Evolutionary conservation across 2,113 vertebrate genomes (phyloP), one percentile per base, ranked within the genome.

Genomic region (Heteronetta atricapilla): DNA sequence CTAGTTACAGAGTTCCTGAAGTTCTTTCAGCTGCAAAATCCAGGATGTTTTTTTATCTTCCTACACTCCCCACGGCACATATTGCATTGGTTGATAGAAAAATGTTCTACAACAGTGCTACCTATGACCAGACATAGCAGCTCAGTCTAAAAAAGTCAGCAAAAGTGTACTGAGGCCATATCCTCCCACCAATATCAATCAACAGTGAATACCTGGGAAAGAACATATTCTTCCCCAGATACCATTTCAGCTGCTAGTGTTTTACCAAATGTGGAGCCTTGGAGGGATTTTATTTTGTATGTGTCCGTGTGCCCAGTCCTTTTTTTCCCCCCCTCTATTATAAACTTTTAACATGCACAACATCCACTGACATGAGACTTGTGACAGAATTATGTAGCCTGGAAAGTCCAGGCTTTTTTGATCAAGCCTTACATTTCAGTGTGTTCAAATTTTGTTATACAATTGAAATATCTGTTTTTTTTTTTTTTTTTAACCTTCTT

Each of bases 401-500:
- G 2, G 44, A 79, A 70, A 59, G 29, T 22, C 20, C 46, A 22
- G 46, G 46, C n/a, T 86, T 90, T 46, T 8, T 50, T 58, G 42
- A 46, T 56, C 29, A 52, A 40, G 10, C 46, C 28, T 60, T 23
- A 60, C 63, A 38, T 52, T 87, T 75, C 36, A 82, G n/a, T 50
- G 29, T 88, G 87, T 82, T 84, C 29, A 55, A 7, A 84, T 74
- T 15, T 88, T 84, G 26, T 73, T 82, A n/a, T 90, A 28, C 18
- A 68, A 3, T 83, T 60, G 42, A 73, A 80, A 84, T 89, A 12
- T 83, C 5, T 55, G 33, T n/a, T 12, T 59, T 6, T 38, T 26
- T 25, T 25, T 25, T 80, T 55, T 50, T 68, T 94, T 95, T 68
- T 81, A 66, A 59, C 28, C 16, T 93, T 66, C 88, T 46, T 94